Base-by-base conservation (phyloP, 2,797 vertebrate species). In the Clarias pachynema region DNA sequence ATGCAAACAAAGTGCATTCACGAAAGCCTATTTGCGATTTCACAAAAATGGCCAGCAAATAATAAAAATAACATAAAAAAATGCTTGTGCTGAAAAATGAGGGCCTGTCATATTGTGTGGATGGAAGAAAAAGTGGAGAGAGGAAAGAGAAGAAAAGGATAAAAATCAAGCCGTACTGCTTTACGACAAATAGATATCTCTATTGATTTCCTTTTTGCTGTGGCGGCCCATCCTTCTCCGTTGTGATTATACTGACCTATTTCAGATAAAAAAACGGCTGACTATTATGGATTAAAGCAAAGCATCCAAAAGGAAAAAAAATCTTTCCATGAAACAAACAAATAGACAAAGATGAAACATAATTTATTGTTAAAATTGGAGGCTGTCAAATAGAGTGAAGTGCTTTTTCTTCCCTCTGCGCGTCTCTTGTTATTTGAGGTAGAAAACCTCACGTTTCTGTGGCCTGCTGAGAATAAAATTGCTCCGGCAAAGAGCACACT, bases 171-270 rank as follows among this genome's bases (percentile, higher is more conserved):
- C 92, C 95, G 95, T 94, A 94, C 95, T 95, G 94, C 94, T 96
- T 95, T 92, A 95, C 90, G 93, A 95, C 95, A 95, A 96, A 96
- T 95, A 95, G 94, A 95, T 95, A 94, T 93, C 93, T 95, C 95
- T 94, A 95, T 96, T 95, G 95, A 95, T 96, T 94, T 95, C 92
- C 91, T 93, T 94, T 94, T 95, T 95, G 93, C 92, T 90, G 91
- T 85, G 91, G 91, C 92, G 91, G 92, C 94, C 94, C 94, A 95
- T 95, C 92, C 90, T 91, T 96, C 94, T 94, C 91, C 90, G 89
- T 92, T 95, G 94, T 95, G 94, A 95, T 94, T 95, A 94, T 92
- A 93, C 93, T 95, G 95, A 95, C 95, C 95, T 93, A 95, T 95
- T 96, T 96, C 89, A 92, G 87, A 89, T 89, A 87, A 89, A 60